Base-by-base conservation (phyloP, 2,888 invertebrate genomes). In the Hirtodrosophila confusa region DNA sequence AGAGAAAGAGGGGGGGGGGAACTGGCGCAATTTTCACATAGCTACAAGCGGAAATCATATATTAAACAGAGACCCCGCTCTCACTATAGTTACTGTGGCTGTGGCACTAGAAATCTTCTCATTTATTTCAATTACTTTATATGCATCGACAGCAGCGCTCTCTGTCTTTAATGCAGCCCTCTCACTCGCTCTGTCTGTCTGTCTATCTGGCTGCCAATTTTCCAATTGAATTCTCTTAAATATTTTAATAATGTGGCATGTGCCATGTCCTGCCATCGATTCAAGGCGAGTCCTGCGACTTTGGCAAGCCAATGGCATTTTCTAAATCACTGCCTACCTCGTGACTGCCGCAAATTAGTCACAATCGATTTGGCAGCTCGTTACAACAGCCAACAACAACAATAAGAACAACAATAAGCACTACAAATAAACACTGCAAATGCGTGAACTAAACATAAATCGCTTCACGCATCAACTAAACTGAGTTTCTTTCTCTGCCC, bases 341-440 rank as follows among this genome's bases (percentile, higher is more conserved):
- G 63, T 70, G 78, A 68, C 80, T 82, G 82, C 82, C 82, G 63
- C 87, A 80, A 80, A 88, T 86, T 86, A 86, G 88, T 86, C 71
- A 88, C 85, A 86, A 86, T 70, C 86, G 88, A 86, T 88, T 88
- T 86, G 57, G 69, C 88, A 83, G 84, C 80, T 80, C 87, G 80
- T 80, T 80, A 66, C 63, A 71, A 56, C 67, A 67, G 71, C 82
- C 83, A 58, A 41, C 43, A 66, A 41, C 49, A 61, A 43, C 48
- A 23, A 44, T 41, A 55, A 61, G 36, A 55, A 44, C 50, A 60
- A 68, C 62, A n/a, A n/a, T n/a, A n/a, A n/a, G n/a, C n/a, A 66
- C 31, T 36, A 51, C 35, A 55, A 60, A 54, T 62, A 61, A 69
- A 57, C 48, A 50, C 47, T 63, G 63, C 50, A 76, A 75, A 74